Base-by-base conservation (phyloP, 2,113 vertebrate genomes). In the Peromyscus maniculatus region DNA sequence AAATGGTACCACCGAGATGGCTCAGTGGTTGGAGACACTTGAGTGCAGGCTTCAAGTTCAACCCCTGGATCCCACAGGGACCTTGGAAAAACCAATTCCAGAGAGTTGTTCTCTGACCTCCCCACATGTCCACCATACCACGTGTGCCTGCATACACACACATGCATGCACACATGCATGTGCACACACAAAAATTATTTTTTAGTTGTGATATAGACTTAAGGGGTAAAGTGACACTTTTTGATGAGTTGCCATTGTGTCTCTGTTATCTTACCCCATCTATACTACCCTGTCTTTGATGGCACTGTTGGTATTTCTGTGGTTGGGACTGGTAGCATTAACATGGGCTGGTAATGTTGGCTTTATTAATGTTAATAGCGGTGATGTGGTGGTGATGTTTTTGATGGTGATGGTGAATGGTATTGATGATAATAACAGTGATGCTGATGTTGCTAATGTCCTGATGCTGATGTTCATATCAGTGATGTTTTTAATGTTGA, bases 91-190 rank as follows among this genome's bases (percentile, higher is more conserved):
- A 66, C 13, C 15, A 21, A 19, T 28, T 16, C 39, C 59, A 86
- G 26, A 86, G 83, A 46, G 26, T 6, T 86, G 13, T 46, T 86
- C 62, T 66, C 26, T 66, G 62, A 31, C 26, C 59, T 66, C 15
- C 39, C 13, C 62, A 31, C 8, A 4, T 66, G 26, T 15, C n/a
- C 24, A 66, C 62, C 62, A 86, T 66, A 11, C 8, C 8, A 31
- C 8, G 5, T 46, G 62, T 86, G 39, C 59, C 24, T 19, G 1
- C 36, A 83, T 11, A 36, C 22, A 26, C 6, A 28, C 36, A 62
- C 3, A 8, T 4, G 2, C 7, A 4, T 4, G 3, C 11, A 19
- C 22, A 26, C 36, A 39, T 11, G 31, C 52, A n/a, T 8, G 4
- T 55, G 26, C 26, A 52, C 28, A 59, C 49, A 21, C 36, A 82